phyloP scores from a whole-genome alignment of 2,888 invertebrate species.

The Exocentrus adspersus region DNA sequence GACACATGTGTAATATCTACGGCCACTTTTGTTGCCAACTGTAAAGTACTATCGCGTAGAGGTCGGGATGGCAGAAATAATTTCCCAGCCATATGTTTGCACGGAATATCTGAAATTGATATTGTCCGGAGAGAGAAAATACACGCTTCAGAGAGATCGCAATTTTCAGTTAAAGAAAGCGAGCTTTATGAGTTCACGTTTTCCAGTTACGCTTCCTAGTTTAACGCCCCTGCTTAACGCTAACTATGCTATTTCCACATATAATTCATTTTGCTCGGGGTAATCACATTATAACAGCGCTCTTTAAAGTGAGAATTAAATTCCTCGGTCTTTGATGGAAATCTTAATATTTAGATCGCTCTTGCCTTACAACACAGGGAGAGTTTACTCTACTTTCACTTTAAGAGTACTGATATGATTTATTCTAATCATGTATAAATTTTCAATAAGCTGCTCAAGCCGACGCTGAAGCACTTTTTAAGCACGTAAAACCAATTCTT shows the following conservation, averaged over 20 bases:
- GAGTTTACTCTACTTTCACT: too few species aligned
- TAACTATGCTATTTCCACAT: constrained; percentile 24
- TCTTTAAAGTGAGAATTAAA: constrained; percentile 12
- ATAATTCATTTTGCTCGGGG: constrained; percentile 19
- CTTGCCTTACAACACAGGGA: too few species aligned
- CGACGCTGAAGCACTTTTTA: too few species aligned
- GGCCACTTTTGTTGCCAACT: neutral
- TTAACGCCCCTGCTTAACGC: constrained; percentile 15
- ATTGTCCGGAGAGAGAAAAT: constrained; percentile 16
- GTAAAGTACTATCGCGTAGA: neutral
- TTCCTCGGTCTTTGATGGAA: neutral
- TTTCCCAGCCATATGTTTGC: constrained; percentile 9
- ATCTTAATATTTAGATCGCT: neutral
- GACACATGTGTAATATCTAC: neutral
- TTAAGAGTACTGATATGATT: too few species aligned
- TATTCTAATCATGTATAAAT: too few species aligned
- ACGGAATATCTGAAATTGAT: constrained; percentile 14
- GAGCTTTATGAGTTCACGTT: constrained; percentile 17
- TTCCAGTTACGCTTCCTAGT: constrained; percentile 14
- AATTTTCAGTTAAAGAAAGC: constrained; percentile 18
- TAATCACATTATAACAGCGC: constrained; percentile 17
- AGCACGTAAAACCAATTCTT: too few species aligned
- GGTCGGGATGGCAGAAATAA: constrained; percentile 5
- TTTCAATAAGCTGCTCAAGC: too few species aligned
- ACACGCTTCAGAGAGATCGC: constrained; percentile 14